Evolutionary conservation across 2,888 invertebrate genomes (phyloP).

Genomic region (Osmoderma eremita): DNA sequence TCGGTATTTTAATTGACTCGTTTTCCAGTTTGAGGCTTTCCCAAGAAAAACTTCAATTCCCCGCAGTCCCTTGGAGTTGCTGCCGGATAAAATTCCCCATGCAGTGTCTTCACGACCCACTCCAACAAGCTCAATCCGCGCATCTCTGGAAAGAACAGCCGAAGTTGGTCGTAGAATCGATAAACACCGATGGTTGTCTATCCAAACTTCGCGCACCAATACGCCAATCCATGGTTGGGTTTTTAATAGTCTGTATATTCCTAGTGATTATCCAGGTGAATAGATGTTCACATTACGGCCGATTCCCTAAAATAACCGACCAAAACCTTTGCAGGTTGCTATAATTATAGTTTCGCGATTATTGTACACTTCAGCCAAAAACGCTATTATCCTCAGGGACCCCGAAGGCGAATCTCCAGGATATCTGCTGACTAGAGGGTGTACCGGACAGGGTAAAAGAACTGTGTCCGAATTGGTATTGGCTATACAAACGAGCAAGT

Average conservation of each 20-base stretch:
- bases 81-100: conserved; percentile 69
- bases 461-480: conserved; percentile 58
- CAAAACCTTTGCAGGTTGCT: conserved; percentile 60
- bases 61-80: conserved; percentile 71
- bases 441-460: conserved; percentile 58
- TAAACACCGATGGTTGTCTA: conserved; percentile 61
- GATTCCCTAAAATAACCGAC: background rate
- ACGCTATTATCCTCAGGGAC: conserved; percentile 67
- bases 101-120: conserved; percentile 72
- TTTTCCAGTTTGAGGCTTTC: conserved; percentile 62
- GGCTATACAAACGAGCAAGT: conserved; percentile 21
- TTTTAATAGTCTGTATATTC: conserved; percentile 52
- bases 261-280: conserved; percentile 54
- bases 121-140: conserved; percentile 64
- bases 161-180: conserved; percentile 55
- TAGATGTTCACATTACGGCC: no score
- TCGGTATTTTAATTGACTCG: no score
- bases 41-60: conserved; percentile 65
- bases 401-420: conserved; percentile 64
- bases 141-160: conserved; percentile 60
- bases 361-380: conserved; percentile 67
- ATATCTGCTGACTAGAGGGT: conserved; percentile 62
- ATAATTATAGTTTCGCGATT: conserved; percentile 67
- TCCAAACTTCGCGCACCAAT: conserved; percentile 57
- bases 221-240: conserved; percentile 52